phyloP scores from a whole-genome alignment of 2,888 invertebrate genomes.

The Thecocarcelia acutangulata region DNA sequence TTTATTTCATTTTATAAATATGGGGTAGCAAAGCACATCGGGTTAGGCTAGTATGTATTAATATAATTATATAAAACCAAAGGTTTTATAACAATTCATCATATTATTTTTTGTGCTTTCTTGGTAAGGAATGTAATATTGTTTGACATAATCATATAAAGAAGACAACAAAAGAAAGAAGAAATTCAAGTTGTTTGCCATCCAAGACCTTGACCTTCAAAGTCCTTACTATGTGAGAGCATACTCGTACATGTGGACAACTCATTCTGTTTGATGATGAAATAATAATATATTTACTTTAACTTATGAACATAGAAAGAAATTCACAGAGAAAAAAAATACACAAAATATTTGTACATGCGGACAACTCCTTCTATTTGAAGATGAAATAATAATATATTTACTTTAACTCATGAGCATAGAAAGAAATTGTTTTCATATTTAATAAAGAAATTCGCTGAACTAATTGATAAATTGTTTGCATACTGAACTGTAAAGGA shows the following conservation, averaged over 20 bases:
- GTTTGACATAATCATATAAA: conserved; percentile 7
- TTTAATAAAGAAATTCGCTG: no score
- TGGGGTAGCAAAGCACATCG: no score
- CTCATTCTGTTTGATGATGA: not conserved
- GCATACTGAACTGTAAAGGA: no score
- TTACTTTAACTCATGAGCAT: no score
- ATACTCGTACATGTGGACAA: not conserved
- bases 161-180: not conserved
- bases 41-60: no score
- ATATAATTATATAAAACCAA: not conserved
- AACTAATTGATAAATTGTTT: no score
- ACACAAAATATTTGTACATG: not conserved
- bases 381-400: no score
- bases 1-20: no score
- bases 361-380: no score
- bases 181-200: conserved; percentile 5
- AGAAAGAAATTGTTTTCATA: no score
- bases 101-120: conserved; percentile 4
- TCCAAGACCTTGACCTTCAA: conserved; percentile 17
- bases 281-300: not conserved
- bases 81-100: conserved; percentile 39
- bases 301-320: no score
- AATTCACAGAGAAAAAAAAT: no score
- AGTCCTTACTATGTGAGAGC: not conserved
- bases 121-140: conserved; percentile 3